Percentiles rank a stretch among this genome's conserved stretches.
Evolutionary conservation across 2,888 invertebrate species (phyloP).

Genomic region (Pseudococcus longispinus): DNA sequence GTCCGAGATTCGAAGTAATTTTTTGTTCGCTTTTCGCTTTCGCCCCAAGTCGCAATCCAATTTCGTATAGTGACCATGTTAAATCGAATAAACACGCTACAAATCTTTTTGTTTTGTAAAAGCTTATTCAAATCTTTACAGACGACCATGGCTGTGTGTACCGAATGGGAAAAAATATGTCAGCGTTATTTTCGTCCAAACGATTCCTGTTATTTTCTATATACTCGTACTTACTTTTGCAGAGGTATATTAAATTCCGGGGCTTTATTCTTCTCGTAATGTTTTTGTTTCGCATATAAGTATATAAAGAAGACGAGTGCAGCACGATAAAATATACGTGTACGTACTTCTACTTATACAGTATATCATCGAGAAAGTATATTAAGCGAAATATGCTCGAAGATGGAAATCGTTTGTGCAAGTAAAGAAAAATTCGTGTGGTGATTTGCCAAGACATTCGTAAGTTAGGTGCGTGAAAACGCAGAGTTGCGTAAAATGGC

Average conservation of each 20-base stretch:
- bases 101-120: conserved; percentile 34
- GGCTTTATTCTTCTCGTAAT: neutral
- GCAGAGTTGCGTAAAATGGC: neutral
- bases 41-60: neutral
- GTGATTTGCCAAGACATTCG: neutral
- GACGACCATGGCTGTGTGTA: neutral
- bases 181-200: conserved; percentile 21
- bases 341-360: neutral
- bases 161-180: neutral
- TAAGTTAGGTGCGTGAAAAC: neutral
- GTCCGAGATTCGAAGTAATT: neutral
- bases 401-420: neutral
- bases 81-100: conserved; percentile 38
- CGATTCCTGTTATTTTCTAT: conserved; percentile 36
- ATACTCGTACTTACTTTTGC: neutral
- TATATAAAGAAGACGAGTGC: neutral
- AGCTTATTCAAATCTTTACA: conserved; percentile 19
- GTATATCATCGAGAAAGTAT: neutral
- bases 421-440: neutral
- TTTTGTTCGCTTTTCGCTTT: conserved; percentile 5
- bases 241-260: conserved; percentile 22
- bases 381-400: neutral
- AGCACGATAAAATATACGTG: neutral
- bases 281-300: neutral
- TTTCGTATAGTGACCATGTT: conserved; percentile 41